These are phyloP conservation scores for Ochotona curzoniae DNA, from an alignment of 2,113 vertebrate species.

Conservation along the genomic window DNA sequence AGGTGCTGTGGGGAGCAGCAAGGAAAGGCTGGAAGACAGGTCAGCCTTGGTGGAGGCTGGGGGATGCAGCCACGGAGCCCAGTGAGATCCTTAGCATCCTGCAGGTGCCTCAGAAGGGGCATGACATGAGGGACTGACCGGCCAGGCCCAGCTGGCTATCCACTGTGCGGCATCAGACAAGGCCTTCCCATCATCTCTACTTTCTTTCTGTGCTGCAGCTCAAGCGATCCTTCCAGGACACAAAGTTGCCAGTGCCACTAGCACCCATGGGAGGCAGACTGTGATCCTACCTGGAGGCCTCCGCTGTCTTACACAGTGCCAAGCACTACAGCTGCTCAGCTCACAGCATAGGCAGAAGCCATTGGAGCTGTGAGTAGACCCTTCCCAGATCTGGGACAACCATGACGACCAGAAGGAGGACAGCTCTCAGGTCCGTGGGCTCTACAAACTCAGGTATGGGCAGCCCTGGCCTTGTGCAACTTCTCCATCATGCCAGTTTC, in stretches of 20 bases:
- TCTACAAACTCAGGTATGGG: not conserved
- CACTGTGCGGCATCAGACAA: not conserved
- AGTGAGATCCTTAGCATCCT: too few species aligned
- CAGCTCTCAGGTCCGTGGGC: not conserved
- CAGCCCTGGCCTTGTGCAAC: not conserved
- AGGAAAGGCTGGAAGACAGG: not conserved
- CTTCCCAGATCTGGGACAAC: not conserved
- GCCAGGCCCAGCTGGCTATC: not conserved
- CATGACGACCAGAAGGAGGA: rapidly evolving
- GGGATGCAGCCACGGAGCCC: not conserved
- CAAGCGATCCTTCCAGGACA: not conserved
- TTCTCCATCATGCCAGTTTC: not conserved
- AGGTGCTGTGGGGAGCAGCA: not conserved
- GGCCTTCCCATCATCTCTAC: too few species aligned
- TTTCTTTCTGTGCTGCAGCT: not conserved
- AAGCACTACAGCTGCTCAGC: not conserved
- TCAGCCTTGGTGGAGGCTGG: too few species aligned
- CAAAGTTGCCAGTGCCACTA: too few species aligned
- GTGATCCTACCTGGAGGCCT: not conserved
- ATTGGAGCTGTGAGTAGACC: not conserved
- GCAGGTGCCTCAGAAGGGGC: not conserved
- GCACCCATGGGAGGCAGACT: not conserved
- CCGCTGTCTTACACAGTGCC: not conserved
- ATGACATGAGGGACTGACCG: not conserved
- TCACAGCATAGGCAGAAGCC: not conserved